Evolutionary conservation across 2,888 invertebrate species (phyloP).

Genomic region (Lepidocyrtinus sp.): DNA sequence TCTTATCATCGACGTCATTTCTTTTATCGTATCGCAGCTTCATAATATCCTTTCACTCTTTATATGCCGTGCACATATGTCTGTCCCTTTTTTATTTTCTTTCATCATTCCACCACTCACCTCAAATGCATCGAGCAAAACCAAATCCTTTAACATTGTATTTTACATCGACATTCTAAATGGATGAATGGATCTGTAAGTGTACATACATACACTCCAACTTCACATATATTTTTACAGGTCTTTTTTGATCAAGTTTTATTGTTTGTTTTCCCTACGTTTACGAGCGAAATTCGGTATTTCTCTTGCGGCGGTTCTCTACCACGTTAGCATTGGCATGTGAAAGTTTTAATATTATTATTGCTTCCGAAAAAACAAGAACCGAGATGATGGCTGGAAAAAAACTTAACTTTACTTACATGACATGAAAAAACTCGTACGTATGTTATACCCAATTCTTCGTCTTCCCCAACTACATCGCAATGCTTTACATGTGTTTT

Average conservation of each 20-base stretch:
- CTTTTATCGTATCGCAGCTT: not conserved
- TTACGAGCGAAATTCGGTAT: not conserved
- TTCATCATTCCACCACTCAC: conserved; percentile 14
- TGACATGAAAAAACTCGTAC: conserved; percentile 4
- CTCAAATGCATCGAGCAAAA: conserved; percentile 1
- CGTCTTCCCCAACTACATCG: too few relatives aligned
- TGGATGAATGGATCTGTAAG: conserved; percentile 13
- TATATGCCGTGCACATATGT: conserved; percentile 16
- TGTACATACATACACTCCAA: not conserved
- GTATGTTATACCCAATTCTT: too few relatives aligned
- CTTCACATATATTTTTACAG: not conserved
- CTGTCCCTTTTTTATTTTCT: not conserved
- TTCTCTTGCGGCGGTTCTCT: not conserved
- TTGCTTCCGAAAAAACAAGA: conserved; percentile 6
- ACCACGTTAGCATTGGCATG: conserved; percentile 7
- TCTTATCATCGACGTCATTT: conserved; percentile 9
- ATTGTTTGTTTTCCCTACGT: conserved; percentile 30
- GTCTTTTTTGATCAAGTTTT: conserved; percentile 31
- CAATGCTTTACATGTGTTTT: conserved; percentile 13
- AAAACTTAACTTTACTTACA: conserved; percentile 16
- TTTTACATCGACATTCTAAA: not conserved
- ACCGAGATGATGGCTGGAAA: not conserved
- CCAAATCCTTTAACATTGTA: conserved; percentile 15
- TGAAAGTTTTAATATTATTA: conserved; percentile 21
- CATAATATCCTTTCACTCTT: conserved; percentile 2